Evolutionary conservation across 2,797 vertebrate genomes (phyloP).

Genomic region (Ataeniobius toweri): DNA sequence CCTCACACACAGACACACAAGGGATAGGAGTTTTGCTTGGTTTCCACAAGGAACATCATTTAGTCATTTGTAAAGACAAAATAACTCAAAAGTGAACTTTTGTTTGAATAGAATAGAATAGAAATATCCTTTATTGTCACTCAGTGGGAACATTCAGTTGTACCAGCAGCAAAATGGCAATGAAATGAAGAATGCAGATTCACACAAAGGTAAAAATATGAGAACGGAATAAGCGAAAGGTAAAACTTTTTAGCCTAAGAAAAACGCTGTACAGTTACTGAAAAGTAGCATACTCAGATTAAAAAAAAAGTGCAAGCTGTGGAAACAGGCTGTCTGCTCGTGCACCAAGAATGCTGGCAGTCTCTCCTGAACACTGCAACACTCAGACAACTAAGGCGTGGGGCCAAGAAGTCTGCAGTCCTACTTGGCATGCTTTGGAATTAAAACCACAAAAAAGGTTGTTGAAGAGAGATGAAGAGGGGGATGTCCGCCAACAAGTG

Average conservation of each 20-base stretch:
- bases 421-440: slow-evolving; percentile 53
- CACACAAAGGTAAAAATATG: no score
- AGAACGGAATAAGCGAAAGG: no score
- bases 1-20: neutral
- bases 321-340: no score
- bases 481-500: slow-evolving; percentile 46
- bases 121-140: no score
- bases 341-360: slow-evolving; percentile 33
- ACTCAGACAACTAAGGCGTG: slow-evolving; percentile 36
- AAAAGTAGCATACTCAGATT: no score
- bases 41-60: slow-evolving; percentile 29
- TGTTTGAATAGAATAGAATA: slow-evolving; percentile 27
- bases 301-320: no score
- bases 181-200: no score
- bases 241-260: no score
- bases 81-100: slow-evolving; percentile 58
- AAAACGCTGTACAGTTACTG: no score
- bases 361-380: slow-evolving; percentile 37
- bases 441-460: slow-evolving; percentile 54
- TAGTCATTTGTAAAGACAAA: slow-evolving; percentile 54
- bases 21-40: neutral
- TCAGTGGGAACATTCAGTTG: no score
- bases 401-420: slow-evolving; percentile 64
- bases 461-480: slow-evolving; percentile 31
- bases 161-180: no score